Conservation (phyloP, 2,113 vertebrate genomes). For the Cebus imitator region DNA sequence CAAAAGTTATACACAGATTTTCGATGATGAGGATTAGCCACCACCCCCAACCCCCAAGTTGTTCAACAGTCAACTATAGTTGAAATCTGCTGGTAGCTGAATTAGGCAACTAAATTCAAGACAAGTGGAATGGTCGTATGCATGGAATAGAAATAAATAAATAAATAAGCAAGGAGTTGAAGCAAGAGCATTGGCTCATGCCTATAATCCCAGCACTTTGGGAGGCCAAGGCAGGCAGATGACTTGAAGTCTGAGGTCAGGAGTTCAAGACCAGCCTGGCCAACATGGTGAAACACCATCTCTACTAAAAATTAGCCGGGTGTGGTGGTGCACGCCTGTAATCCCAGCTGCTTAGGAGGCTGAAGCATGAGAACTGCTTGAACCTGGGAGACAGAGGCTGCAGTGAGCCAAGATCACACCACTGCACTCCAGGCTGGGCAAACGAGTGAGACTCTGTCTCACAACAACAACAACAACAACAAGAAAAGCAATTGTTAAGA, state of each 20-base stretch:
- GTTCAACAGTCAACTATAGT: not conserved
- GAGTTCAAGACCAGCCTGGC: not conserved
- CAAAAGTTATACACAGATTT: not conserved
- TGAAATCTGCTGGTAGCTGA: not conserved
- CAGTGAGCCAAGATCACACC: no score
- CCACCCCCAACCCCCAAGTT: not conserved
- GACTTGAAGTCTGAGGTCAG: not conserved
- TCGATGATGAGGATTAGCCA: not conserved
- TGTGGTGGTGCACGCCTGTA: not conserved
- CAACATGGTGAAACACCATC: not conserved
- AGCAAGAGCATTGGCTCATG: not conserved
- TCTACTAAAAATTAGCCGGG: not conserved
- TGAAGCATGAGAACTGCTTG: no score
- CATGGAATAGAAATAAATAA: not conserved
- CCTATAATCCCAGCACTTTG: not conserved
- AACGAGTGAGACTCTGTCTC: no score
- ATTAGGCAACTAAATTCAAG: constrained; percentile 22
- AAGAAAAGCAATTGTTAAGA: not conserved
- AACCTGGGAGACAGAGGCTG: no score
- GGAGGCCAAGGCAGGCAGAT: not conserved
- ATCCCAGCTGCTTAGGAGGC: not conserved
- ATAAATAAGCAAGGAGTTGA: not conserved
- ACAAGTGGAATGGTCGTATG: not conserved
- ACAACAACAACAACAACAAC: no score
- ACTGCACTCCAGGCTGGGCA: no score